Percentiles rank a stretch among this genome's conserved stretches.
Conservation (phyloP, 2,888 invertebrate genomes). For the Agrochola litura region DNA sequence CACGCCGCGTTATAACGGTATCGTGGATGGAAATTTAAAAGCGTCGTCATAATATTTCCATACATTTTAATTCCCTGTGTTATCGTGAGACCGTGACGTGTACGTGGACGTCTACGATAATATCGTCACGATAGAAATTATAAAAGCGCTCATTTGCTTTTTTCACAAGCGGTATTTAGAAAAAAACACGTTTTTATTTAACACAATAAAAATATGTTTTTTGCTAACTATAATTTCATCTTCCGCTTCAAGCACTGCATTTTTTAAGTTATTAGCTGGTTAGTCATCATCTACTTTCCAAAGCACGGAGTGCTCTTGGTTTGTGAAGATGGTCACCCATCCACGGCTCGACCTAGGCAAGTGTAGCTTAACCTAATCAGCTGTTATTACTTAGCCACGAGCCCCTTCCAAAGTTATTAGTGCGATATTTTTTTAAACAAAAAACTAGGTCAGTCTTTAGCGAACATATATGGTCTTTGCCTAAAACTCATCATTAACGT, state of each 20-base stretch:
- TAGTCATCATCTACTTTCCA: not conserved
- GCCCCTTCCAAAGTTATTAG: not conserved
- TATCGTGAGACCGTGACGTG: too few relatives aligned
- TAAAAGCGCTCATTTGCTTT: not conserved
- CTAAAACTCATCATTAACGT: not conserved
- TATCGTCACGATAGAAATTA: too few relatives aligned
- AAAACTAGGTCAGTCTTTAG: not conserved
- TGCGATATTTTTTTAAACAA: not conserved
- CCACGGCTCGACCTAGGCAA: not conserved
- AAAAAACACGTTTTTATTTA: too few relatives aligned
- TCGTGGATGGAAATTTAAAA: too few relatives aligned
- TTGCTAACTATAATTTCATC: not conserved
- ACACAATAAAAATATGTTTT: not conserved
- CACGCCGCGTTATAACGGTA: too few relatives aligned
- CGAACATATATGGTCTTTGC: rapidly evolving
- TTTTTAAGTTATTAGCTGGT: too few relatives aligned
- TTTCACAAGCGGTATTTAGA: not conserved
- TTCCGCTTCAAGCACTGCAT: not conserved
- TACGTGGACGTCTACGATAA: too few relatives aligned
- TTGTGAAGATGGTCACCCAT: too few relatives aligned
- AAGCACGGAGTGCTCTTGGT: not conserved
- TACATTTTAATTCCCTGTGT: too few relatives aligned
- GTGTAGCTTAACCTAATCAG: not conserved
- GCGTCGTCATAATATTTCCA: too few relatives aligned
- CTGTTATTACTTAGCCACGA: not conserved